Conservation (phyloP, 2,113 vertebrate genomes). For the Chamaea fasciata region DNA sequence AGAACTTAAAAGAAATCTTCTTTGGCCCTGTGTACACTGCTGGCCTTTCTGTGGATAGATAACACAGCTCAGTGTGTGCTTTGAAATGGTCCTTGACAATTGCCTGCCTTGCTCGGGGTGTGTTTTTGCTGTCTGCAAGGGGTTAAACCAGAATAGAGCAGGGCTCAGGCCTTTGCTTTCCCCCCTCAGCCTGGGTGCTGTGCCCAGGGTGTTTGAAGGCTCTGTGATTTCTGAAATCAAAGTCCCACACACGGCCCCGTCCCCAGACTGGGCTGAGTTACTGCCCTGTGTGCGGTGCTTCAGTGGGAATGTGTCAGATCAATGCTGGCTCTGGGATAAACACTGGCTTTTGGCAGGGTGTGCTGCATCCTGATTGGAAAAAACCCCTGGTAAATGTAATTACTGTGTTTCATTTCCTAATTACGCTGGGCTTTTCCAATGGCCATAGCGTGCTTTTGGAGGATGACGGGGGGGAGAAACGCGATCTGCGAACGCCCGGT, state of each 20-base stretch:
- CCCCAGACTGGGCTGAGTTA: not conserved
- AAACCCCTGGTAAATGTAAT: not conserved
- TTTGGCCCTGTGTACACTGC: not conserved
- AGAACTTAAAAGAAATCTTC: not conserved
- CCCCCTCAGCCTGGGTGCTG: not conserved
- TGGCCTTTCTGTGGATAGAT: too few relatives aligned
- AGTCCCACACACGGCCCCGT: accelerated
- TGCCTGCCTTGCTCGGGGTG: not conserved
- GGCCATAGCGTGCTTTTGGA: not conserved
- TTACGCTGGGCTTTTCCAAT: not conserved
- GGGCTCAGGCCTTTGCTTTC: not conserved
- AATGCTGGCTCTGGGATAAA: not conserved
- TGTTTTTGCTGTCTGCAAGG: not conserved
- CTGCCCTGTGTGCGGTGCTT: not conserved
- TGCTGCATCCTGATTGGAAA: constrained; percentile 15
- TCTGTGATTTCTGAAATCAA: not conserved
- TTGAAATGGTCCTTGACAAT: not conserved
- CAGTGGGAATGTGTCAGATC: not conserved
- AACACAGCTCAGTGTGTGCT: not conserved
- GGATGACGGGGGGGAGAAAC: not conserved
- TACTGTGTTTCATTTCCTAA: not conserved
- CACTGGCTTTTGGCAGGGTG: not conserved
- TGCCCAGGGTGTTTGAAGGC: not conserved
- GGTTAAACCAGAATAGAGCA: not conserved
- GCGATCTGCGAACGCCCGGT: not conserved